phyloP scores from a whole-genome alignment of 1,140 invertebrate species.

The Adoxophyes honmai region DNA sequence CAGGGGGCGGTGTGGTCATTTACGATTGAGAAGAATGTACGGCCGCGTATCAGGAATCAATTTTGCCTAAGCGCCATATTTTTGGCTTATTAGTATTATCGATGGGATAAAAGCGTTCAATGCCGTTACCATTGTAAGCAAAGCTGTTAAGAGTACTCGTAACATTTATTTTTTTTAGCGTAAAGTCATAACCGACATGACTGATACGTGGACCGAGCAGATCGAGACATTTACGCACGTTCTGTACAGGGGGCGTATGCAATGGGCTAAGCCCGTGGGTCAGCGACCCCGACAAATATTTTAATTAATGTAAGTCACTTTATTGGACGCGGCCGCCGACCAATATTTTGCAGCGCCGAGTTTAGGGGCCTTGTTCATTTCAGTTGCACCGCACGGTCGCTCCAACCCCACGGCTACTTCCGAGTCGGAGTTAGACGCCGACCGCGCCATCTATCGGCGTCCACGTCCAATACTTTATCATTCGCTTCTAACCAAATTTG shows the following conservation, averaged over 20 bases:
- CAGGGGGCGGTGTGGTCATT: slow-evolving; percentile 33
- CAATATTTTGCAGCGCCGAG: slow-evolving; percentile 5
- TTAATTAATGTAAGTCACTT: not conserved
- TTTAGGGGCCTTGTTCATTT: not conserved
- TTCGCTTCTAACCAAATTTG: not conserved
- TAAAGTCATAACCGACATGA: not conserved
- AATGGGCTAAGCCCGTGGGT: slow-evolving; percentile 6
- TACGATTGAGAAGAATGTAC: not conserved
- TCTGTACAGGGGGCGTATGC: slow-evolving; percentile 12
- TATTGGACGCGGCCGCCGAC: not conserved
- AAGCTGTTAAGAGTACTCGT: too few species aligned
- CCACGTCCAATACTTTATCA: slow-evolving; percentile 2
- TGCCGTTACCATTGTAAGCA: too few species aligned
- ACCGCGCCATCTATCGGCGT: not conserved
- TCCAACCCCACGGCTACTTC: not conserved
- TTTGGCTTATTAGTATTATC: too few species aligned
- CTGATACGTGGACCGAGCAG: slow-evolving; percentile 5
- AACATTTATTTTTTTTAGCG: too few species aligned
- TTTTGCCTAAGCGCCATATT: too few species aligned
- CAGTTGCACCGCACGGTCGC: not conserved
- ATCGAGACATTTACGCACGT: not conserved
- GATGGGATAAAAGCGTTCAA: too few species aligned
- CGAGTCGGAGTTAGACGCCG: not conserved
- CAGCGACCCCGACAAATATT: not conserved
- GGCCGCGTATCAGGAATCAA: not conserved